Conservation (phyloP, 2,888 invertebrate genomes). For the Pharmacophagus antenor region DNA sequence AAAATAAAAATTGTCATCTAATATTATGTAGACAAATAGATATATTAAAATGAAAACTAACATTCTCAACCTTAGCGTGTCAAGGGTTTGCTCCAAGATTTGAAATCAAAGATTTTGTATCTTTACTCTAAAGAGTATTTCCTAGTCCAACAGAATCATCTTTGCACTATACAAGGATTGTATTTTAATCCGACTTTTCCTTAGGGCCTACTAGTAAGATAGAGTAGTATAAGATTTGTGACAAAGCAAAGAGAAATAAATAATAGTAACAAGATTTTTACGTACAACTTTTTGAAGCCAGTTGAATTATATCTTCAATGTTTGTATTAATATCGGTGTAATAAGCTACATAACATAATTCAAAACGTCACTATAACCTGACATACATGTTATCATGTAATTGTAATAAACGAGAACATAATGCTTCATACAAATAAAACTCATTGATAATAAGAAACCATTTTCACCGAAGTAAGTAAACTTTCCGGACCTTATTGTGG, state of each 20-base stretch:
- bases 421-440: background rate
- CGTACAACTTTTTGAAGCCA: background rate
- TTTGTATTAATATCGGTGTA: too few species aligned
- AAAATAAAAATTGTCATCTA: too few species aligned
- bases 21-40: too few species aligned
- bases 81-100: background rate
- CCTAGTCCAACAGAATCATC: background rate
- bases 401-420: background rate
- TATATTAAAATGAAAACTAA: slow-evolving; percentile 8
- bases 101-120: slow-evolving; percentile 1
- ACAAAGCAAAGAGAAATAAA: background rate
- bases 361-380: too few species aligned
- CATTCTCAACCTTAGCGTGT: slow-evolving; percentile 15
- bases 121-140: slow-evolving; percentile 9
- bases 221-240: background rate
- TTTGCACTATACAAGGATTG: background rate
- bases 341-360: too few species aligned
- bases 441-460: background rate
- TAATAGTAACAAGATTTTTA: background rate
- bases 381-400: too few species aligned
- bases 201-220: background rate
- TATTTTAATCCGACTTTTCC: background rate
- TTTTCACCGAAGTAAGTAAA: slow-evolving; percentile 5
- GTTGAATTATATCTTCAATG: too few species aligned
- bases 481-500: slow-evolving; percentile 19